Percentiles rank a stretch among this genome's conserved stretches.
These are phyloP conservation scores for Theonella swinhoei DNA, from an alignment of 37 sponge, comb jelly and placozoan species.

Conservation along the genomic window DNA sequence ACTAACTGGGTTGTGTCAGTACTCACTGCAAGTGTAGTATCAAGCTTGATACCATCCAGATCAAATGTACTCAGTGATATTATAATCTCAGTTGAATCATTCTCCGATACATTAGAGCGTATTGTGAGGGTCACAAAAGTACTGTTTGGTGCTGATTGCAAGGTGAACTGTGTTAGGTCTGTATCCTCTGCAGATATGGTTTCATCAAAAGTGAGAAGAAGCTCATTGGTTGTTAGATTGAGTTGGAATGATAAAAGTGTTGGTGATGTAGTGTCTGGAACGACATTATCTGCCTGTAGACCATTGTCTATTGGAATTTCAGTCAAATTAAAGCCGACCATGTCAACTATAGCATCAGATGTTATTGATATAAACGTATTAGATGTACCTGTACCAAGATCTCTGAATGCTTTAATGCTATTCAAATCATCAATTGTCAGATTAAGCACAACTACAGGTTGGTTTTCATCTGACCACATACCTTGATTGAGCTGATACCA, in stretches of 20 bases:
- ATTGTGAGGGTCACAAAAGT: slow-evolving; percentile 54
- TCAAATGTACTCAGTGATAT: slow-evolving; percentile 52
- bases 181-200: slow-evolving; percentile 60
- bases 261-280: slow-evolving; percentile 75
- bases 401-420: slow-evolving; percentile 70
- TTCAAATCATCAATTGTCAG: slow-evolving; percentile 71
- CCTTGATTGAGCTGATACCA: slow-evolving; percentile 55
- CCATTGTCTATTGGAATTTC: slow-evolving; percentile 39
- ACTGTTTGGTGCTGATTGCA: slow-evolving; percentile 46
- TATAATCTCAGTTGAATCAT: slow-evolving; percentile 62
- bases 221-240: slow-evolving; percentile 70
- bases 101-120: slow-evolving; percentile 42
- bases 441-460: slow-evolving; percentile 55
- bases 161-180: slow-evolving; percentile 35
- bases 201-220: slow-evolving; percentile 85
- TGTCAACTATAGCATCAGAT: slow-evolving; percentile 67
- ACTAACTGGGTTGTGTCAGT: slow-evolving; percentile 45
- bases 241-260: slow-evolving; percentile 55
- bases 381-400: slow-evolving; percentile 40
- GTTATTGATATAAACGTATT: slow-evolving; percentile 73
- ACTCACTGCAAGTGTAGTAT: slow-evolving; percentile 68
- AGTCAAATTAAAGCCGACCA: slow-evolving; percentile 72
- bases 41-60: slow-evolving; percentile 71
- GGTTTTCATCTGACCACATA: slow-evolving; percentile 10
- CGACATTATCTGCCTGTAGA: slow-evolving; percentile 9